Evolutionary conservation across 2,113 vertebrate genomes (phyloP), one percentile per base, ranked within the genome.

Genomic region (Aptenodytes forsteri): DNA sequence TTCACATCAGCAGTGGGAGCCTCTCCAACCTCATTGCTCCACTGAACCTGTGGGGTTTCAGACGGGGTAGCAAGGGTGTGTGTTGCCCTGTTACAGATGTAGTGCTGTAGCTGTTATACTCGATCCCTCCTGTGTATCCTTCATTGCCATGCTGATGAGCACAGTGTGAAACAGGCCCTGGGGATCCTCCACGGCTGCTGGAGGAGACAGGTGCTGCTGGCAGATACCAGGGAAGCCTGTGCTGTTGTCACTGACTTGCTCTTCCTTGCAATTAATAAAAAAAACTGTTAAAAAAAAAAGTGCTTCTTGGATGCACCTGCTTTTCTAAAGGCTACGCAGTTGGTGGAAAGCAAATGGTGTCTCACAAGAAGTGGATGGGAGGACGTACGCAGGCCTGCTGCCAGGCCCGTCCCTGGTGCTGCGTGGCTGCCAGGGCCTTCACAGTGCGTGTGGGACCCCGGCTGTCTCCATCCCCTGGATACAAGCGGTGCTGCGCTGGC

Each of bases 61-160:
- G 73, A 20, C 16, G 18, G 1, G 4, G 7, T 36, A 69, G 30
- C 61, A 78, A 17, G 19, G 36, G 2, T 19, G 12, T 2, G 0
- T 81, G 34, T 76, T 87, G 27, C 55, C 66, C 34, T 81, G 13
- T 59, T 72, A 50, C 30, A 58, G 46, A 46, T 11, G 2, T 38
- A 23, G 44, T 16, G 40, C 34, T 65, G 30, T 55, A 76, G 73
- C 56, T 82, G 59, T n/a, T 32, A 7, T 32, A 29, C 40, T 44
- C 1, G 0, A 8, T 65, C 52, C 18, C 23, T 83, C 23, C 62
- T 56, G n/a, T 2, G 2, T 72, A 18, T n/a, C 29, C 46, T 89
- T 54, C 40, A 34, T 76, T 1, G 3, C 75, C 1, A 0, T 29
- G 18, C 36, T 52, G 38, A 16, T 1, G 7, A 75, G 10, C 26